These are phyloP conservation scores for Drosophila sturtevanti DNA, from an alignment of 1,140 invertebrate genomes.

Conservation along the genomic window DNA sequence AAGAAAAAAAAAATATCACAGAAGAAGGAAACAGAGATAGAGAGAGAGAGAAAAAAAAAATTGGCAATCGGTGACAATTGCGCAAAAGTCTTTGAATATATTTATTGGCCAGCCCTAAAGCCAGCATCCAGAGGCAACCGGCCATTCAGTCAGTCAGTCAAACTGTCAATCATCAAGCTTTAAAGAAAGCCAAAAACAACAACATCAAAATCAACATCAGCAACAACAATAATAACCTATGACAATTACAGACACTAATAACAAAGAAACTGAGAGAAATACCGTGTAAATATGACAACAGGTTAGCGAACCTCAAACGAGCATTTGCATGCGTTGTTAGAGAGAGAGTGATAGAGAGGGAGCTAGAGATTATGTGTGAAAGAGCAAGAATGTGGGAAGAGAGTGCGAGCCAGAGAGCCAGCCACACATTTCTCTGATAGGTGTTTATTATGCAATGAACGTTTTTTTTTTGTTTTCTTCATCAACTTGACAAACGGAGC, in stretches of 20 bases:
- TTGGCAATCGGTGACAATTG: slow-evolving; percentile 75
- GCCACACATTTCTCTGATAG: slow-evolving; percentile 32
- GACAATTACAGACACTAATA: slow-evolving; percentile 75
- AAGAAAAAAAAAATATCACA: slow-evolving; percentile 53
- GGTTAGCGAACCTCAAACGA: slow-evolving; percentile 67
- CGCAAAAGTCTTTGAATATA: slow-evolving; percentile 64
- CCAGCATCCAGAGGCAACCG: slow-evolving; percentile 24
- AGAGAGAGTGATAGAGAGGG: slow-evolving; percentile 11
- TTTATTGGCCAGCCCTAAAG: slow-evolving; percentile 55
- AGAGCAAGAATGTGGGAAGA: background rate
- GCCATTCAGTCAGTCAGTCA: slow-evolving; percentile 42
- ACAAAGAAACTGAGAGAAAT: slow-evolving; percentile 58
- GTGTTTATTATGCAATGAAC: slow-evolving; percentile 78
- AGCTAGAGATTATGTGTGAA: background rate
- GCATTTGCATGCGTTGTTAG: slow-evolving; percentile 59
- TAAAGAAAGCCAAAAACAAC: slow-evolving; percentile 64
- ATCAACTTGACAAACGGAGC: slow-evolving; percentile 75
- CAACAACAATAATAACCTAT: background rate
- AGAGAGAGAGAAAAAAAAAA: slow-evolving; percentile 49
- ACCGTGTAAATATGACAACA: slow-evolving; percentile 71
- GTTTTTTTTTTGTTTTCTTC: slow-evolving; percentile 56
- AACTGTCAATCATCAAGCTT: slow-evolving; percentile 36
- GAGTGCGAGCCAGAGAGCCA: background rate
- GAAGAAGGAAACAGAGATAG: slow-evolving; percentile 15
- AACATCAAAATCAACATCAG: background rate